Evolutionary conservation across 2,888 invertebrate genomes (phyloP), one percentile per base, ranked within the genome.

Genomic region (Lepidonotus clava): DNA sequence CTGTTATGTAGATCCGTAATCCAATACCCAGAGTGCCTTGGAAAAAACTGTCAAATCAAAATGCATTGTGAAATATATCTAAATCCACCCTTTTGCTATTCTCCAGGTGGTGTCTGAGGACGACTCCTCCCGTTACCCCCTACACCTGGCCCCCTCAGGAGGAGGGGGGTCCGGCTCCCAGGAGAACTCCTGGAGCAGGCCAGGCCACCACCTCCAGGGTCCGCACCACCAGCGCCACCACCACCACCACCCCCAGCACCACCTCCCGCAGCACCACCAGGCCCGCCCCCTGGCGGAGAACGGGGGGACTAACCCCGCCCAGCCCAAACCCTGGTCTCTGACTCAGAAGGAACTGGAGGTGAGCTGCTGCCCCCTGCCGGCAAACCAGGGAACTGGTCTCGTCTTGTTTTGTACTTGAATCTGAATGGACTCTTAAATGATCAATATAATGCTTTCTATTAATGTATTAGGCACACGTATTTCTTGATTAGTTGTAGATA

Each of bases 341-440:
- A 80, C 46, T 2, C 46, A 80, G 41, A 18, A 41, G 46, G 51
- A 41, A 80, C 6, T 80, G 24, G 80, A 80, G 80, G 80, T 80
- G 51, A 80, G 80, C 32, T 71, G 38, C 18, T 18, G 46, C 38
- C 71, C 34, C 36, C 71, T 71, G 21, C 36, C 38, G 71, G 34
- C 14, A 14, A 71, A 38, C 14, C 1, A 1, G 1, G 5, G 21
- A 71, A 71, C 36, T 71, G n/a, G n/a, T n/a, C n/a, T n/a, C n/a
- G n/a, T n/a, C n/a, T n/a, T n/a, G n/a, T n/a, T n/a, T n/a, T n/a
- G n/a, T n/a, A n/a, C n/a, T n/a, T n/a, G n/a, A n/a, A n/a, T n/a
- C n/a, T n/a, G n/a, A n/a, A n/a, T n/a, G n/a, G n/a, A n/a, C n/a
- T n/a, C n/a, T n/a, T n/a, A n/a, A n/a, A n/a, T n/a, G n/a, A n/a